Percentiles rank a stretch among this genome's conserved stretches.
phyloP scores from a whole-genome alignment of 2,113 vertebrate genomes.

The Tachysurus fulvidraco region DNA sequence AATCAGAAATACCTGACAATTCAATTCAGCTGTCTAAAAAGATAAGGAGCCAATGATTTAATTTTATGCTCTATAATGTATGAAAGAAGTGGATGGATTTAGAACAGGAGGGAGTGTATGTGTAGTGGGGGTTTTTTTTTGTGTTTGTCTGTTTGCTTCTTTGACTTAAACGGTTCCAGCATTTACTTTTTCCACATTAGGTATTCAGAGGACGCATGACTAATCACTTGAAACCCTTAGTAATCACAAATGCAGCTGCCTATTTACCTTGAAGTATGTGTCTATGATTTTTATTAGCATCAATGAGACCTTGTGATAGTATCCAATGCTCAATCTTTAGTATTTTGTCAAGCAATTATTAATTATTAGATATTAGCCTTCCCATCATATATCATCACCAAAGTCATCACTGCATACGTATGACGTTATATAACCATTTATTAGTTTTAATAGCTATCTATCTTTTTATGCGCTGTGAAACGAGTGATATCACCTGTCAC shows the following conservation, averaged over 20 bases:
- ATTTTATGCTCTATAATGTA: not conserved
- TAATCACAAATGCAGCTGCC: not conserved
- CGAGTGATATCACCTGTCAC: not conserved
- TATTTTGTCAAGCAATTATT: not conserved
- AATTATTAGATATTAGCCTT: not conserved
- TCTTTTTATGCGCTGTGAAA: not conserved
- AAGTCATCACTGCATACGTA: not conserved
- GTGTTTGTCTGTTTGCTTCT: not conserved
- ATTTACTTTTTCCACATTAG: not conserved
- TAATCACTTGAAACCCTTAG: not conserved
- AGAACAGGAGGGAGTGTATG: not conserved
- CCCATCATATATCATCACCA: not conserved
- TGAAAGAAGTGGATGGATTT: not conserved
- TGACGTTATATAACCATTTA: slow-evolving; percentile 3
- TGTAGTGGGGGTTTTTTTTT: not conserved
- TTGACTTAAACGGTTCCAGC: not conserved
- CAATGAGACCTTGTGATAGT: not conserved
- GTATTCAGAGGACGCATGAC: not conserved
- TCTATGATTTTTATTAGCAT: not conserved
- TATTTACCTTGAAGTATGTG: not conserved
- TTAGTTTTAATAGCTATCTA: not conserved
- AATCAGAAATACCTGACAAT: not conserved
- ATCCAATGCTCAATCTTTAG: not conserved
- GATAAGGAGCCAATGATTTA: not conserved
- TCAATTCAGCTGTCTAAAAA: not conserved